Percentiles rank a stretch among this genome's conserved stretches.
These are phyloP conservation scores for Bombylius major DNA, from an alignment of 2,888 invertebrate species.

Conservation along the genomic window DNA sequence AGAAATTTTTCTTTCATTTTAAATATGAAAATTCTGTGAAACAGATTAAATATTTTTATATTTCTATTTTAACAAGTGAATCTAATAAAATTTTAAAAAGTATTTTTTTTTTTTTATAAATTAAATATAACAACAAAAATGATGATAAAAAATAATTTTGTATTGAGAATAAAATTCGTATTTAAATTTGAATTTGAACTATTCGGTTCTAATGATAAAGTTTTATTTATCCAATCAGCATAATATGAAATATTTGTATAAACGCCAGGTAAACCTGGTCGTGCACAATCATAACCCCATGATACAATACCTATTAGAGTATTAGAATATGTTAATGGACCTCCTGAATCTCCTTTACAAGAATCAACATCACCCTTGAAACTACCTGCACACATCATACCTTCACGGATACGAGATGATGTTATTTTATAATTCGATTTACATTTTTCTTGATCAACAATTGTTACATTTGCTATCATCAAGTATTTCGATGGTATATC, in stretches of 20 bases:
- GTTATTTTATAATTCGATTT: background rate
- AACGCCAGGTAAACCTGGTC: slow-evolving; percentile 57
- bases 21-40: too few species aligned
- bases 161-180: too few species aligned
- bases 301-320: slow-evolving; percentile 68
- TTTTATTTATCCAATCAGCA: slow-evolving; percentile 19
- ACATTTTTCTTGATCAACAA: background rate
- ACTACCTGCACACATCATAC: slow-evolving; percentile 64
- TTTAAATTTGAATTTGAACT: background rate
- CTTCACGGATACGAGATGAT: slow-evolving; percentile 40
- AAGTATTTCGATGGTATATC: background rate
- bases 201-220: background rate
- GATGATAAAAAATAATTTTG: too few species aligned
- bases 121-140: too few species aligned
- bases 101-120: too few species aligned
- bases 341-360: slow-evolving; percentile 76
- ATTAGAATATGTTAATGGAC: slow-evolving; percentile 53
- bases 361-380: slow-evolving; percentile 65
- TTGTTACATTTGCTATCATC: background rate
- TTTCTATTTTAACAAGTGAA: too few species aligned
- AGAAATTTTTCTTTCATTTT: too few species aligned
- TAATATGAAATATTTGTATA: slow-evolving; percentile 50
- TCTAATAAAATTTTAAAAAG: too few species aligned
- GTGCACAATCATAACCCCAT: slow-evolving; percentile 69
- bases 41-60: too few species aligned